Conservation (phyloP, 2,888 invertebrate species). For the Auanema freiburgensis region DNA sequence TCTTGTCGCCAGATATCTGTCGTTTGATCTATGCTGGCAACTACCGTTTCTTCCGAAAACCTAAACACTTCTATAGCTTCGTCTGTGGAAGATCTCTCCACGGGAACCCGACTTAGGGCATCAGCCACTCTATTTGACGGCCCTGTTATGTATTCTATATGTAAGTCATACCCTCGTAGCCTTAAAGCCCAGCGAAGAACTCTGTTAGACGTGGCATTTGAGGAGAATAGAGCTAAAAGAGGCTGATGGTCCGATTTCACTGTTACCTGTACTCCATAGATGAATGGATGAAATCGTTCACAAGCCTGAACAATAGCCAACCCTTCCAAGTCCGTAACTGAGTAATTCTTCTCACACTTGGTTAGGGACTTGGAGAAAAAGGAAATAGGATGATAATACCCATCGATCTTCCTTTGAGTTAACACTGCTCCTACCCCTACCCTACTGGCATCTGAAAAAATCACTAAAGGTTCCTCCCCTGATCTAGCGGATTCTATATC, state of each 20-base stretch:
- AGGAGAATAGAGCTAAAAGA: conserved; percentile 9
- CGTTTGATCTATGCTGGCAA: too few species aligned
- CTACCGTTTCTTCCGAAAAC: too few species aligned
- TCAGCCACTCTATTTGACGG: conserved; percentile 17
- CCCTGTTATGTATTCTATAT: conserved; percentile 14
- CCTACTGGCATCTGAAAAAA: conserved; percentile 28
- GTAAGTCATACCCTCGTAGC: neutral
- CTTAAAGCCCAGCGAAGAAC: conserved; percentile 10
- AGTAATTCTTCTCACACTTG: too few species aligned
- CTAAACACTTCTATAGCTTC: too few species aligned
- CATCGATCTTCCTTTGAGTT: conserved; percentile 17
- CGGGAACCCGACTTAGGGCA: too few species aligned
- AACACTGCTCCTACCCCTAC: conserved; percentile 27
- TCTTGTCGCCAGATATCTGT: too few species aligned
- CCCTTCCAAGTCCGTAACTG: too few species aligned
- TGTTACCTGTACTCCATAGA: conserved; percentile 14
- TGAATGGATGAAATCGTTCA: too few species aligned
- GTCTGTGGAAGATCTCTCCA: too few species aligned
- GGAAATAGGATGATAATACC: conserved; percentile 20
- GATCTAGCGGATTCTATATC: conserved; percentile 23
- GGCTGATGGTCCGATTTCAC: conserved; percentile 30
- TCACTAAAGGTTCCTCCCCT: conserved; percentile 22
- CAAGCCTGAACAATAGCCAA: too few species aligned
- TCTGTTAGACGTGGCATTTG: neutral
- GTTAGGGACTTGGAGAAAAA: conserved; percentile 24